Conservation (phyloP, 2,888 invertebrate species). For the Cremastinae sp. region DNA sequence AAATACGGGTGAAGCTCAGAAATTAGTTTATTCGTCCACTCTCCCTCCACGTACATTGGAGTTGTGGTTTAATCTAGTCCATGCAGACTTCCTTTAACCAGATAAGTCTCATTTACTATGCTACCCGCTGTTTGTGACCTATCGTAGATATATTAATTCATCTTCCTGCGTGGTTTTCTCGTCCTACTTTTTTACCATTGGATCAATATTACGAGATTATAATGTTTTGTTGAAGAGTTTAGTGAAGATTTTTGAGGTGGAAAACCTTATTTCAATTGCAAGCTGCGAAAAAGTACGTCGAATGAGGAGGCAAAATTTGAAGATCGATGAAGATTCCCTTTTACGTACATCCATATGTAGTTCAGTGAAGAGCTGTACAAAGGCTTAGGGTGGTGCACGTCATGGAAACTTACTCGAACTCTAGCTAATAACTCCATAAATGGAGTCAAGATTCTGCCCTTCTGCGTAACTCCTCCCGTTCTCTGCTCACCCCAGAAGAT, state of each 20-base stretch:
- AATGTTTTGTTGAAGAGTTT: constrained; percentile 35
- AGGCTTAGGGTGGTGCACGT: constrained; percentile 12
- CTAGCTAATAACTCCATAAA: constrained; percentile 68
- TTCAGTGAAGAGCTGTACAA: not conserved
- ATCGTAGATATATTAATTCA: constrained; percentile 75
- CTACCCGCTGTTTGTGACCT: constrained; percentile 71
- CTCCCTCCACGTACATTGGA: constrained; percentile 3
- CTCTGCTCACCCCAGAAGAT: constrained; percentile 26
- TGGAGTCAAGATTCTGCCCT: constrained; percentile 32
- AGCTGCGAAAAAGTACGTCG: constrained; percentile 16
- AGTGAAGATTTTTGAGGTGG: too few species aligned
- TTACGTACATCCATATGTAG: constrained; percentile 14
- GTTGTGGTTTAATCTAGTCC: constrained; percentile 33
- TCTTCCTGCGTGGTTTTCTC: constrained; percentile 68
- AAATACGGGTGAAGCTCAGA: constrained; percentile 11
- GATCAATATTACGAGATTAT: constrained; percentile 38
- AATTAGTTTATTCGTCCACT: constrained; percentile 37
- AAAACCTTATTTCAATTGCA: constrained; percentile 9
- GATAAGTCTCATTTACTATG: constrained; percentile 61
- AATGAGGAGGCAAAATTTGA: constrained; percentile 14
- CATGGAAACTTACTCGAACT: constrained; percentile 70
- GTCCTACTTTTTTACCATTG: constrained; percentile 44
- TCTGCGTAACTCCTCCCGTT: constrained; percentile 10
- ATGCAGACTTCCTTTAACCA: constrained; percentile 17
- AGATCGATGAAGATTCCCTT: constrained; percentile 18